Evolutionary conservation across 2,113 vertebrate genomes (phyloP), one percentile per base, ranked within the genome.

Genomic region (Circaetus cinerascens): DNA sequence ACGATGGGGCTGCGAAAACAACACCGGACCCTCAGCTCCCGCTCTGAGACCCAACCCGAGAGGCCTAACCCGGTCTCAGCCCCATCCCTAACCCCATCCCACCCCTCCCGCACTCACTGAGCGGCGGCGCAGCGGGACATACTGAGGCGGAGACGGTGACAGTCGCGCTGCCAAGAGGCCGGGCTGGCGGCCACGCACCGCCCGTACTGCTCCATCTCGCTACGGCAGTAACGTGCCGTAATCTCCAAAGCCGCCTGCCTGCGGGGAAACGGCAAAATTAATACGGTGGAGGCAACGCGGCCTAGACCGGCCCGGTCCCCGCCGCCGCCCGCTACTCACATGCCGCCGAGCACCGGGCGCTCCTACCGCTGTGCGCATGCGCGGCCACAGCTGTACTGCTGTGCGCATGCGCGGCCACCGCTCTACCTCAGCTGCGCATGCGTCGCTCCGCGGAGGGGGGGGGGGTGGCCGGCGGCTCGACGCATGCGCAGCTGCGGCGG

Each of bases 231-330:
- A 7, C 98, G 99, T 3, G 98, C 98, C 9, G 99, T 98, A 69
- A 99, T 97, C 43, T 99, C 98, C 98, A 99, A 98, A 8, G 99
- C 99, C 15, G 98, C 99, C 96, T 99, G 98, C 99, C 99, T 99
- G 81, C 4, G 27, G 41, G 48, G 30, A n/a, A 2, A 68, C 32
- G 2, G n/a, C 2, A 15, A 22, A 4, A 17, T 48, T 50, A 45
- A 46, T 17, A 5, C 3, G 4, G 26, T 18, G 15, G 10, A 5
- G 6, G 32, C 12, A 26, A n/a, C 9, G 5, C 18, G 9, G 14
- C 36, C 25, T 6, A 5, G 6, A 3, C 3, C 36, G 2, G 9
- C 26, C 48, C 29, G 20, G 5, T 12, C 17, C 34, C 10, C 10
- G 8, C 50, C 55, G 2, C 10, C 27, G 9, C 36, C 60, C 64